Evolutionary conservation across 1,140 invertebrate species (phyloP).

Genomic region (Caerostris extrusa): DNA sequence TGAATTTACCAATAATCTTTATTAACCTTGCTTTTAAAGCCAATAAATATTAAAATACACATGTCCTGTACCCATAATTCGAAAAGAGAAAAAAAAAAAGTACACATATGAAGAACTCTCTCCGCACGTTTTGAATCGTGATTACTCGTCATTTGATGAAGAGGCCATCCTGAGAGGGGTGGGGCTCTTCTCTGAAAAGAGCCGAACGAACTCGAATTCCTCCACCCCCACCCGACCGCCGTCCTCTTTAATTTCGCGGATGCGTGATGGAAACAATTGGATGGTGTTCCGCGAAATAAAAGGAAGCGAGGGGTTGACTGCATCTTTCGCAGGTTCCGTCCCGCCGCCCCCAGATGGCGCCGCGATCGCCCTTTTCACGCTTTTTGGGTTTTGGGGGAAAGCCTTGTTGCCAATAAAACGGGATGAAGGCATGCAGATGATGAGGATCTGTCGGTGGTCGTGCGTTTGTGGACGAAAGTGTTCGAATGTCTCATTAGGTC

Average conservation of each 20-base stretch:
- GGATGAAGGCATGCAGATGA: not conserved
- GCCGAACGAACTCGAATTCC: not conserved
- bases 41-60: no score
- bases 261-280: constrained; percentile 29
- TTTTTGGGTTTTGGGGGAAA: not conserved
- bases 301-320: constrained; percentile 1
- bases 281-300: not conserved
- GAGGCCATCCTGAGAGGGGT: not conserved
- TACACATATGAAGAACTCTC: no score
- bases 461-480: no score
- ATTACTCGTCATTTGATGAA: not conserved
- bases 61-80: no score
- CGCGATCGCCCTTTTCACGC: not conserved
- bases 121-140: not conserved
- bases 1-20: no score
- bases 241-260: not conserved
- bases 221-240: not conserved
- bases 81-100: no score
- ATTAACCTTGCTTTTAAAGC: no score
- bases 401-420: not conserved
- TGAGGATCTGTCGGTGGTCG: no score
- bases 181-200: not conserved
- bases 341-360: constrained; percentile 9
- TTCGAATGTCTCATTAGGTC: no score
- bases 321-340: not conserved